Conservation (phyloP, 1,140 invertebrate genomes). For the Chelonus insularis region DNA sequence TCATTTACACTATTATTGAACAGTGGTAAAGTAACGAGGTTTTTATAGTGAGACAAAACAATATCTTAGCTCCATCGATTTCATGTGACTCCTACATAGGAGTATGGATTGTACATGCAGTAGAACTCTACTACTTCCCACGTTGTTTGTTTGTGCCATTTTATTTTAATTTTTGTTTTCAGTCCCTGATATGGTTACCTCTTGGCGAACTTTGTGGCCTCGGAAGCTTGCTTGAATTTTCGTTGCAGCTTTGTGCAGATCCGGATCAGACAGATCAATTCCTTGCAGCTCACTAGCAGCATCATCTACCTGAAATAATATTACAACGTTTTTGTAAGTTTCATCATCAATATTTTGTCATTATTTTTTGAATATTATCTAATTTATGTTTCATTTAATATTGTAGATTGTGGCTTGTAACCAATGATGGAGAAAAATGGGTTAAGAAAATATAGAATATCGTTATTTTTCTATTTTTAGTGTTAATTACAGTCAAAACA, state of each 20-base stretch:
- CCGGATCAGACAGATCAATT: conserved; percentile 82
- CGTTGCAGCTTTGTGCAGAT: conserved; percentile 87
- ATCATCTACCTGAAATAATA: conserved; percentile 50
- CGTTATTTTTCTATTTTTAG: conserved; percentile 33
- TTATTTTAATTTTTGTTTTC: conserved; percentile 47
- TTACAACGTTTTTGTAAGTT: background rate
- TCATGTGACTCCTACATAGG: conserved; percentile 12
- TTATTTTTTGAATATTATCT: too few species aligned
- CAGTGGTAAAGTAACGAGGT: background rate
- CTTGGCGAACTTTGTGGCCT: conserved; percentile 86
- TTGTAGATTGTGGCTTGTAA: too few species aligned
- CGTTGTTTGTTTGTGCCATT: conserved; percentile 14
- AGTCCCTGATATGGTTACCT: conserved; percentile 50
- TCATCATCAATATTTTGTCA: too few species aligned
- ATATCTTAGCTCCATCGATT: conserved; percentile 6
- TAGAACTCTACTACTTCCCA: background rate
- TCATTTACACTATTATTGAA: background rate
- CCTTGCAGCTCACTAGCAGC: conserved; percentile 72
- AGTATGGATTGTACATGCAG: conserved; percentile 4
- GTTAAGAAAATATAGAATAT: background rate
- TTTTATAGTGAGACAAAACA: background rate
- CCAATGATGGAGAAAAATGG: background rate
- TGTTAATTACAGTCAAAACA: conserved; percentile 27
- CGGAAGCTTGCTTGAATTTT: conserved; percentile 94
- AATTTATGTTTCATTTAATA: too few species aligned